phyloP scores from a whole-genome alignment of 2,888 invertebrate species.

The Yponomeuta plumbellus region DNA sequence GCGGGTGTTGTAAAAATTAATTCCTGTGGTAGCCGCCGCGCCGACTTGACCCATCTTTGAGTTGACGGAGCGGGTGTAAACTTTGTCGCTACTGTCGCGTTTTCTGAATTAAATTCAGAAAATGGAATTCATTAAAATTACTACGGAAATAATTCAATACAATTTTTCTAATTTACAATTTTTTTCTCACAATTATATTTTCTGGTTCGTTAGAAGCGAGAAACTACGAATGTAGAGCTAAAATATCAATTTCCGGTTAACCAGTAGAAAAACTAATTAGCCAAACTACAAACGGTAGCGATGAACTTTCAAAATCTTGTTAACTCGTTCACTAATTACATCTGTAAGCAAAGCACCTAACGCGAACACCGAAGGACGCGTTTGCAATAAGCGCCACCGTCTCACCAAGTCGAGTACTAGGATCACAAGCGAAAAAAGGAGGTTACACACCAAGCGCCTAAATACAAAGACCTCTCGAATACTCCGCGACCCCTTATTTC shows the following conservation, averaged over 20 bases:
- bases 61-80: neutral
- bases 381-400: conserved; percentile 24
- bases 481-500: conserved; percentile 23
- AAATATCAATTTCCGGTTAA: neutral
- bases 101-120: neutral
- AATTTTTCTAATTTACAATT: too few species aligned
- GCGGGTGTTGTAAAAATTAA: conserved; percentile 25
- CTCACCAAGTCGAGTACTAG: conserved; percentile 50
- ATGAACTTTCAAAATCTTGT: neutral
- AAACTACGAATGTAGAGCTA: neutral
- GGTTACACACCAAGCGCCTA: conserved; percentile 38
- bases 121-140: too few species aligned
- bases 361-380: neutral
- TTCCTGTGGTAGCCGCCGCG: neutral
- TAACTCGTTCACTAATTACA: neutral
- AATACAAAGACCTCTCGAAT: conserved; percentile 40
- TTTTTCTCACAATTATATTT: too few species aligned
- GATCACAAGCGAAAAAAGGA: conserved; percentile 47
- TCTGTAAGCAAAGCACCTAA: neutral
- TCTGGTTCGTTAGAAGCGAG: neutral
- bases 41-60: neutral
- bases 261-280: neutral
- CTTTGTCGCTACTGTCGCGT: neutral
- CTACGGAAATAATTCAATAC: too few species aligned
- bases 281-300: neutral